Evolutionary conservation across 2,113 vertebrate genomes (phyloP).

Genomic region (Trinectes maculatus): DNA sequence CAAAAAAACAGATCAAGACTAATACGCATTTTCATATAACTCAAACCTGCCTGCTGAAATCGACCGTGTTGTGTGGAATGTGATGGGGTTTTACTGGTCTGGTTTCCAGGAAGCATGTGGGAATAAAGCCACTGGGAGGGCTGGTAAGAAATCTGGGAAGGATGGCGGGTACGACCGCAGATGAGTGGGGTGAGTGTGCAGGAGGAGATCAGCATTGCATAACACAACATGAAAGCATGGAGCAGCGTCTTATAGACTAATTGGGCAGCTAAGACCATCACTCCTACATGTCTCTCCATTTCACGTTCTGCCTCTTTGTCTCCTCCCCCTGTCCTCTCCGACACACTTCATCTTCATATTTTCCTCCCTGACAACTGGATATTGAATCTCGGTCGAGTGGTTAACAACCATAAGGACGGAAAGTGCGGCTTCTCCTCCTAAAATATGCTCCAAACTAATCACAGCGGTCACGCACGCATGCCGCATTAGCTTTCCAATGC

Average conservation of each 20-base stretch:
- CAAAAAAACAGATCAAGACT: not conserved
- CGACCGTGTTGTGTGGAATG: too few relatives aligned
- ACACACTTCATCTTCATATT: conserved; percentile 9
- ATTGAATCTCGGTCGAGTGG: conserved; percentile 33
- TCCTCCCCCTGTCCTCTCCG: conserved; percentile 2
- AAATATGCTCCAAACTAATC: conserved; percentile 53
- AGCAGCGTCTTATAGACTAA: conserved; percentile 45
- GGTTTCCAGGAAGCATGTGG: conserved; percentile 46
- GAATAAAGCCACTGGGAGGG: conserved; percentile 40
- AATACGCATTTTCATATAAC: too few relatives aligned
- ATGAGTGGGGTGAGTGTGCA: conserved; percentile 54
- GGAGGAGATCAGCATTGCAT: conserved; percentile 65
- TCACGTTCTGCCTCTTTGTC: conserved; percentile 31
- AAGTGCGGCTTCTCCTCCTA: conserved; percentile 13
- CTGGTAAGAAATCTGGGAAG: conserved; percentile 42
- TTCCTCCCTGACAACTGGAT: conserved; percentile 17
- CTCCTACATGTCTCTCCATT: conserved; percentile 38
- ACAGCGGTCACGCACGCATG: conserved; percentile 34
- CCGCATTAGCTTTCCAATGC: conserved; percentile 56
- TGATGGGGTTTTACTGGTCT: conserved; percentile 32
- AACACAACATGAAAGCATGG: conserved; percentile 46
- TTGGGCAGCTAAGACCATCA: conserved; percentile 41
- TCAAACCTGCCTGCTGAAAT: too few relatives aligned
- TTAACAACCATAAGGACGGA: conserved; percentile 14
- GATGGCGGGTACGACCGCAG: conserved; percentile 49